Evolutionary conservation across 2,113 vertebrate species (phyloP), one percentile per base, ranked within the genome.

Genomic region (Hiodon tergisus): DNA sequence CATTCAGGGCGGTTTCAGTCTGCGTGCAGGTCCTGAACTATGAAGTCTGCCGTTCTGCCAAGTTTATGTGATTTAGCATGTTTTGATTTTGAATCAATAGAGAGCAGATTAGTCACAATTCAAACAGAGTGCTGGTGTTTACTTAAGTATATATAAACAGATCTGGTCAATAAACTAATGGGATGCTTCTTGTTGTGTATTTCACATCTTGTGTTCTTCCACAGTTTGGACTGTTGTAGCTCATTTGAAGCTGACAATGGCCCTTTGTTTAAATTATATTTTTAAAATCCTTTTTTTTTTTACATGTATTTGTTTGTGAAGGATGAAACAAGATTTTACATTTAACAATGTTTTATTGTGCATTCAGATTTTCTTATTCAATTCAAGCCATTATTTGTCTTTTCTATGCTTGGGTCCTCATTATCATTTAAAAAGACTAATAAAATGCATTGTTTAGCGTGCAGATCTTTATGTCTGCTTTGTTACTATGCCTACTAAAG

Each of bases 1-100:
- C 82, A 82, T 89, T 86, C 31, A 62, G 14, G 81, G 78, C 63
- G 11, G 77, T 53, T 13, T 67, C 13, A 5, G 11, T 74, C 54
- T 50, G 73, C 46, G 14, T 14, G 31, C 73, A 67, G 31, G 53
- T 53, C 46, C 48, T 17, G 53, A 10, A 10, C 54, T 58, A 16
- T 53, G 10, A 16, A 66, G 63, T 8, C 11, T 74, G 54, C 7
- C 8, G 6, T 57, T 67, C 31, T 58, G 13, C 13, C 9, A 53
- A 67, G 57, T 7, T 66, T 3, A 48, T 66, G 6, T 57, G 53
- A 67, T 31, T 74, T 67, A 67, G 58, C 53, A 48, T 58, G 46
- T 53, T 54, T 50, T 74, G 63, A 59, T 58, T 67, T n/a, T 2
- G 48, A 58, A 55, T 16, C 1, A 7, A 55, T 50, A 57, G 6